These are phyloP conservation scores for Crotalus helleri DNA, from an alignment of 2,113 vertebrate genomes.

Conservation along the genomic window DNA sequence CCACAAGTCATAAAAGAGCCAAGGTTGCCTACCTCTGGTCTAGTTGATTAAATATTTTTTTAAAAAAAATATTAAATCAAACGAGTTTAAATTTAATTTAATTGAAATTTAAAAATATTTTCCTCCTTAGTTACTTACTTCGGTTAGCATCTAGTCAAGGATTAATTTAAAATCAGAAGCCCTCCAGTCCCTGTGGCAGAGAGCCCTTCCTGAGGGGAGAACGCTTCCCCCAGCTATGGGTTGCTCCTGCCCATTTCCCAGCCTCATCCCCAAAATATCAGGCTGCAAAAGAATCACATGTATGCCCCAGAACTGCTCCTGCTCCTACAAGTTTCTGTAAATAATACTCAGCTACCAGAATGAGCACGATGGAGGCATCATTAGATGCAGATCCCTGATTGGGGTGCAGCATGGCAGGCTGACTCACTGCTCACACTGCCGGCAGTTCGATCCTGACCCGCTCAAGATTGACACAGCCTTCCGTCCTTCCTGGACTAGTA, in stretches of 20 bases:
- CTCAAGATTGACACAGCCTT: no score
- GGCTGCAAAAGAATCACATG: background rate
- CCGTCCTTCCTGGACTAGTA: no score
- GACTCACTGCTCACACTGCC: no score
- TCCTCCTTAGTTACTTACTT: background rate
- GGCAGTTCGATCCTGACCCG: no score
- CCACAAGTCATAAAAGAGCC: no score
- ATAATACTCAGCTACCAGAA: constrained; percentile 28
- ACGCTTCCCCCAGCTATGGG: no score
- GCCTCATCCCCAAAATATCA: background rate
- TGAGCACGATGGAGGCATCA: constrained; percentile 11
- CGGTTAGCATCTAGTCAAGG: background rate
- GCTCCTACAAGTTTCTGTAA: background rate
- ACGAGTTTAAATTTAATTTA: background rate
- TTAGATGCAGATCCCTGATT: no score
- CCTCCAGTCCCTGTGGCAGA: no score
- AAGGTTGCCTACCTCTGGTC: no score
- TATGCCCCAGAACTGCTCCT: background rate
- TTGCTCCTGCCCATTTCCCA: background rate
- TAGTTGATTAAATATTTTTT: no score
- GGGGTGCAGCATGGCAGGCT: background rate
- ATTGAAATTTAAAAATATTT: background rate
- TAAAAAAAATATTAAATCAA: background rate
- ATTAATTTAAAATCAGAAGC: background rate
- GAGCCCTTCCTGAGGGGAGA: background rate